Evolutionary conservation across 2,888 invertebrate species (phyloP).

Genomic region (Troides aeacus): DNA sequence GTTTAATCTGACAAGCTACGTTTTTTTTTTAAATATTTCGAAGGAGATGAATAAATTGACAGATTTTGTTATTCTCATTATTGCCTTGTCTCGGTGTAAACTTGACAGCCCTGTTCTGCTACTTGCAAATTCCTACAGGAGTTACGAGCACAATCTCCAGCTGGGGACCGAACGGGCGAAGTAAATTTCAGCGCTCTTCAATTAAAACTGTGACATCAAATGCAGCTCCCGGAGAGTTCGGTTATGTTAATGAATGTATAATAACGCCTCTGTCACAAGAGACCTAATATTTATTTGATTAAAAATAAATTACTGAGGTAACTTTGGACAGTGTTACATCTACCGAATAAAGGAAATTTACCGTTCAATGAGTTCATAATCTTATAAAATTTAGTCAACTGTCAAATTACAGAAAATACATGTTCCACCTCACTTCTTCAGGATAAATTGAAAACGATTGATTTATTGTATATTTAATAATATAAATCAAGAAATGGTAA

Average conservation of each 20-base stretch:
- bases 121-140: slow-evolving; percentile 24
- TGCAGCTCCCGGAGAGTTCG: slow-evolving; percentile 9
- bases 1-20: neutral
- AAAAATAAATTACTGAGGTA: slow-evolving; percentile 1
- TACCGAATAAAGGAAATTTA: neutral
- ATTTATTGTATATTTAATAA: too few species aligned
- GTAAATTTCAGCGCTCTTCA: slow-evolving; percentile 24
- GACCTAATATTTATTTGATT: slow-evolving; percentile 8
- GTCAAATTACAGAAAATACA: neutral
- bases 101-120: slow-evolving; percentile 12
- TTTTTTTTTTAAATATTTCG: neutral
- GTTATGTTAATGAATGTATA: slow-evolving; percentile 7
- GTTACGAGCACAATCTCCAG: slow-evolving; percentile 29
- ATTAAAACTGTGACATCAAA: slow-evolving; percentile 27
- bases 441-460: too few species aligned
- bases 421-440: too few species aligned
- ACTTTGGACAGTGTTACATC: neutral
- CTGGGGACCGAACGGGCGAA: slow-evolving; percentile 14
- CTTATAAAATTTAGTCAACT: neutral
- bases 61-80: too few species aligned
- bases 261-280: slow-evolving; percentile 6
- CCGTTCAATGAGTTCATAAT: neutral
- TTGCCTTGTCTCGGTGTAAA: neutral
- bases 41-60: too few species aligned
- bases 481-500: too few species aligned